These are phyloP conservation scores for Plemyria rubiginata DNA, from an alignment of 2,888 invertebrate species.

Conservation along the genomic window DNA sequence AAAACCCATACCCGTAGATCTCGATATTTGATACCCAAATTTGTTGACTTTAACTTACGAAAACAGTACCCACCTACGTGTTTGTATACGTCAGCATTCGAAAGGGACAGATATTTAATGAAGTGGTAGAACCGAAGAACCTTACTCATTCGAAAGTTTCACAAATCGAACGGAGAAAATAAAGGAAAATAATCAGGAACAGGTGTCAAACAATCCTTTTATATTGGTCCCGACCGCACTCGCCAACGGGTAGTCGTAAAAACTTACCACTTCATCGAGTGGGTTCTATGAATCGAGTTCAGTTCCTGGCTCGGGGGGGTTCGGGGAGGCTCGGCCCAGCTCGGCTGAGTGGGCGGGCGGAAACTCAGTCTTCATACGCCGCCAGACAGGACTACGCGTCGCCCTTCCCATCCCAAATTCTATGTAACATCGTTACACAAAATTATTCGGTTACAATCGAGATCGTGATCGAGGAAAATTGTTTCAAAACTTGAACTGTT, in stretches of 20 bases:
- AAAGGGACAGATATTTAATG: conserved; percentile 3
- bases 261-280: conserved; percentile 84
- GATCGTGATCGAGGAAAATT: conserved; percentile 26
- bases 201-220: conserved; percentile 76
- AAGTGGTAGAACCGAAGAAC: conserved; percentile 22
- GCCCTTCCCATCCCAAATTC: conserved; percentile 43
- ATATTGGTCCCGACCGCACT: conserved; percentile 71
- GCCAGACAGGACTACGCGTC: conserved; percentile 45
- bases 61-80: neutral
- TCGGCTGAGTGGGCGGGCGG: conserved; percentile 71
- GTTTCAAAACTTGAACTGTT: conserved; percentile 32
- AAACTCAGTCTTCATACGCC: conserved; percentile 67
- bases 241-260: conserved; percentile 77
- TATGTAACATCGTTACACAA: conserved; percentile 67
- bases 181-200: conserved; percentile 64
- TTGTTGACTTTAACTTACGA: neutral
- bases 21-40: neutral
- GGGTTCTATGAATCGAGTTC: conserved; percentile 71
- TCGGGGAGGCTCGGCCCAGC: conserved; percentile 57
- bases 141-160: conserved; percentile 31
- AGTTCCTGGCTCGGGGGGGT: conserved; percentile 51
- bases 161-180: conserved; percentile 36
- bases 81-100: neutral
- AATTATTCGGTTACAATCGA: conserved; percentile 48
- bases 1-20: neutral